phyloP scores from a whole-genome alignment of 2,113 vertebrate genomes.

The Eulacestoma nigropectus region DNA sequence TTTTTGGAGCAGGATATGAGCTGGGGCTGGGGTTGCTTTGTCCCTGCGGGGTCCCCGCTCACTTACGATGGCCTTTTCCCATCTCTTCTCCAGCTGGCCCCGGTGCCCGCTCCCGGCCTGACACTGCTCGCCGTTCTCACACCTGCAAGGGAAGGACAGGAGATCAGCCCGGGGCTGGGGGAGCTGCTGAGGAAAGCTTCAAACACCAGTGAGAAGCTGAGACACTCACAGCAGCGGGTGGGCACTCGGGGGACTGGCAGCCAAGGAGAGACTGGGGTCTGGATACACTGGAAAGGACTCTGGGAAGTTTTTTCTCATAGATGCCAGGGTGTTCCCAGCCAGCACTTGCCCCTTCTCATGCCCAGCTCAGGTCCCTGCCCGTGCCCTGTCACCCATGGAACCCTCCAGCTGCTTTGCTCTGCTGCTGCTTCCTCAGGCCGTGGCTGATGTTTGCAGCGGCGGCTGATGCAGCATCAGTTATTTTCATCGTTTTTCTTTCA shows the following conservation, averaged over 20 bases:
- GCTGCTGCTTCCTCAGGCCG: background rate
- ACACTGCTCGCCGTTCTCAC: constrained; percentile 75
- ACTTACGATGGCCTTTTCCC: constrained; percentile 86
- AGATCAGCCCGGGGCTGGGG: background rate
- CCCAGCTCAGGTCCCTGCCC: background rate
- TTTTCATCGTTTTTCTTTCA: background rate
- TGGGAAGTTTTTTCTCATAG: background rate
- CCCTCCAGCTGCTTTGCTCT: background rate
- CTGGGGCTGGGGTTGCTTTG: background rate
- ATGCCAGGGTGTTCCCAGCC: background rate
- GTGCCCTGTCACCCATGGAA: background rate
- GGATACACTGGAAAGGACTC: background rate
- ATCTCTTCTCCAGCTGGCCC: constrained; percentile 79
- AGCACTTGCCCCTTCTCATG: background rate
- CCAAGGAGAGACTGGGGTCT: background rate
- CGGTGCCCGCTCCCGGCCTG: constrained; percentile 61
- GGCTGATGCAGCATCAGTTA: background rate
- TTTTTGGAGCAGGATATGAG: background rate
- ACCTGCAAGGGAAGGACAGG: constrained; percentile 67
- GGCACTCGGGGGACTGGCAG: accelerated
- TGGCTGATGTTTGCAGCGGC: background rate
- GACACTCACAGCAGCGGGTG: accelerated
- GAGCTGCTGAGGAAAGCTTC: background rate
- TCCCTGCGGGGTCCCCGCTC: background rate
- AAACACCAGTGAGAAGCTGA: background rate